Evolutionary conservation across 2,888 invertebrate species (phyloP), one percentile per base, ranked within the genome.

Genomic region (Rhagonycha lutea): DNA sequence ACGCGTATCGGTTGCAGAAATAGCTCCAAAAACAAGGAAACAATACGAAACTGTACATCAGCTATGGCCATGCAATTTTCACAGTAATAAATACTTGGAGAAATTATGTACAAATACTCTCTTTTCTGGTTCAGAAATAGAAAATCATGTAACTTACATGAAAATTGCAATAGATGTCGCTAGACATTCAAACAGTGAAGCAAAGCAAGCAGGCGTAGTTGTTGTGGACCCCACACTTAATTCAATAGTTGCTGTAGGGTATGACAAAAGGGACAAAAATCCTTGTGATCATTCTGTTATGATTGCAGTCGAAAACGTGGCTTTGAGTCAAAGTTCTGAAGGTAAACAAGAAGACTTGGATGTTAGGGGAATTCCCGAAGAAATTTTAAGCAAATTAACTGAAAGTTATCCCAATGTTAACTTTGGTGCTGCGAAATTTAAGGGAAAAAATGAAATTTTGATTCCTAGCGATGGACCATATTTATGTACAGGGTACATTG

Each of bases 1-100:
- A 81, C 86, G 90, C 5, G 80, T 89, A 0, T 83, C 89, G 4
- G 94, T 96, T 0, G 92, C 95, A 0, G 85, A 88, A 23, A 82
- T 83, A n/a, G 86, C 91, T 8, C 94, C 95, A 0, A 90, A 90
- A 83, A 90, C 94, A 0, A 91, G 91, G 70, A 88, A 87, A 63
- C 96, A 97, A 83, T 93, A 92, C 82, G 88, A 90, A 0, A 87
- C 88, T 79, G 90, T 91, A 5, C 89, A 89, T 12, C 88, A 89
- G 71, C 86, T 91, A 63, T 97, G 97, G 97, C 94, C 96, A 0
- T 92, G 94, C 72, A 95, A 95, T 84, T 97, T 96, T 84, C 96
- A 96, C 87, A 93, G 94, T 0, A 92, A 96, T 83, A 91, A 91
- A 77, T 91, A 92, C 78, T 83, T 93, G n/a, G 96, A 96, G 84